These are phyloP conservation scores for Pseudomyrmex dendroicus DNA, from an alignment of 1,140 invertebrate species.

Conservation along the genomic window DNA sequence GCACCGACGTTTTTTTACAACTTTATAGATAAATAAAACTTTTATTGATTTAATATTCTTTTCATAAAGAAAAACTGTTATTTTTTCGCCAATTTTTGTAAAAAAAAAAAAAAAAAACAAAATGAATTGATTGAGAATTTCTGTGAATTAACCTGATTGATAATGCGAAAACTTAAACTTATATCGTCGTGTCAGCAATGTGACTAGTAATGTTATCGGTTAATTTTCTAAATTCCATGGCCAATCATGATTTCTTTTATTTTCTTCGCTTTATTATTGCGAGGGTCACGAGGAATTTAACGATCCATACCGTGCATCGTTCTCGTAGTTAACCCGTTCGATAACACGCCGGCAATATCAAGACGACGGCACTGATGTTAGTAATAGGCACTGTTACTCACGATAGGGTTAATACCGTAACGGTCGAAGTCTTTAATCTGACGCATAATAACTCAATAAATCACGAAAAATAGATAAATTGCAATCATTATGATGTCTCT, in stretches of 20 bases:
- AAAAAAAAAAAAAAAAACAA: background rate
- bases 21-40: background rate
- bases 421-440: slow-evolving; percentile 32
- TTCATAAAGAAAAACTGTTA: too few species aligned
- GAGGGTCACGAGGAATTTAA: slow-evolving; percentile 36
- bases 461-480: slow-evolving; percentile 8
- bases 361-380: background rate
- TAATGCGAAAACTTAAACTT: background rate
- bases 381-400: slow-evolving; percentile 13
- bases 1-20: background rate
- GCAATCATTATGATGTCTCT: background rate
- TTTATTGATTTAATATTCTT: background rate
- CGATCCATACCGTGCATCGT: background rate
- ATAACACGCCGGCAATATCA: slow-evolving; percentile 21
- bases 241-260: background rate
- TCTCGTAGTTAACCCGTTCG: slow-evolving; percentile 9
- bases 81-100: too few species aligned
- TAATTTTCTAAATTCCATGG: slow-evolving; percentile 7
- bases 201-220: background rate
- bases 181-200: background rate
- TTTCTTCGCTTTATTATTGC: background rate
- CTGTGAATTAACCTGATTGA: background rate
- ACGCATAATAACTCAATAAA: slow-evolving; percentile 18
- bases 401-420: background rate
- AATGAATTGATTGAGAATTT: background rate